Conservation (phyloP, 2,113 vertebrate genomes). For the Syrmaticus mikado region DNA sequence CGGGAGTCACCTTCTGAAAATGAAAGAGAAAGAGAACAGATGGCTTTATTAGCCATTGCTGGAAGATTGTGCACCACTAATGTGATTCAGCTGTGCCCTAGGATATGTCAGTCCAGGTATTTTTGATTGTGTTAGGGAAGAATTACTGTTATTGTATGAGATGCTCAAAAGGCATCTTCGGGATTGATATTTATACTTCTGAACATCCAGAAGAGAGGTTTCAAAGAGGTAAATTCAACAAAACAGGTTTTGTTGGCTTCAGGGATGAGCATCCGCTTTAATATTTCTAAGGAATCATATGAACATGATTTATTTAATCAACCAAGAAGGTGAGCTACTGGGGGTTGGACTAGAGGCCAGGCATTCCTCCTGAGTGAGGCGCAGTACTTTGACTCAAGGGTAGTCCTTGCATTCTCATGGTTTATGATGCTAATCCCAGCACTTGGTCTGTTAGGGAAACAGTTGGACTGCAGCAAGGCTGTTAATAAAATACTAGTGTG, state of each 20-base stretch:
- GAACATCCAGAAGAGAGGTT: not conserved
- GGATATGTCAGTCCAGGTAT: not conserved
- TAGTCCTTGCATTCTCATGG: not conserved
- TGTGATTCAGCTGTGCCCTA: not conserved
- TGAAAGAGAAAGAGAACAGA: not conserved
- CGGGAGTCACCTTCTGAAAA: not conserved
- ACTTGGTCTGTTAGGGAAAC: not conserved
- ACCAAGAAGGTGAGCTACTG: not conserved
- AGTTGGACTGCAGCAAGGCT: not conserved
- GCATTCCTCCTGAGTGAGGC: not conserved
- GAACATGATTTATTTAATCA: not conserved
- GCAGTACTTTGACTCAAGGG: not conserved
- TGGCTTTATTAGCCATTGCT: not conserved
- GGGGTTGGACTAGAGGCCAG: not conserved
- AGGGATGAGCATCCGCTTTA: not conserved
- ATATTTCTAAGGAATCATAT: not conserved
- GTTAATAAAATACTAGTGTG: not conserved
- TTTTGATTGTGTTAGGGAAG: not conserved
- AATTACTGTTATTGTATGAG: not conserved
- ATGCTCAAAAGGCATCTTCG: not conserved
- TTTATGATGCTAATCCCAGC: not conserved
- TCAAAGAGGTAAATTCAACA: not conserved
- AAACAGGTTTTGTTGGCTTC: not conserved
- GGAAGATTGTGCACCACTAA: not conserved
- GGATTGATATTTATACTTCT: not conserved